Evolutionary conservation across 2,888 invertebrate species (phyloP), one percentile per base, ranked within the genome.

Genomic region (Drosophila neoperkinsi): DNA sequence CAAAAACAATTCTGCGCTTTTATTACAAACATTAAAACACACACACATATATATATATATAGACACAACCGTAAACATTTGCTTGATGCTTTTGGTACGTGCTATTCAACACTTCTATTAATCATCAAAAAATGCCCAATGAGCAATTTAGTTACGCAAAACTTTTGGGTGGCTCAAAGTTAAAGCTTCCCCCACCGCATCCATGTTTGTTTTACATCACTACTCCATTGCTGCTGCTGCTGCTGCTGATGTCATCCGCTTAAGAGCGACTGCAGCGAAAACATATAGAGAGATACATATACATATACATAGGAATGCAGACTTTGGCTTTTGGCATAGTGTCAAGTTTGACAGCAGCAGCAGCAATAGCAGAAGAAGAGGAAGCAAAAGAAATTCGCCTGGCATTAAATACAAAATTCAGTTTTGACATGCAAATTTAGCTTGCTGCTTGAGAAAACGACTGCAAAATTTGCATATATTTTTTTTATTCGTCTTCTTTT

Each of bases 1-100:
- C 1, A 25, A 9, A 16, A 16, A 25, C 13, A 46, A 74, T 74
- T 68, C 53, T 60, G 34, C 34, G 62, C 58, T 75, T 83, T 82
- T 80, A 84, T 80, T 87, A 71, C 71, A 81, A 76, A 68, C 82
- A 87, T 84, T 74, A 87, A 84, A 78, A 34, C 71, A 77, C 70
- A 63, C 70, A 77, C 57, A 74, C 13, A 5, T 1, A 34, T 31
- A 31, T 36, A 36, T 7, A 13, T 34, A 34, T 34, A 34, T 41
- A 41, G 7, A 65, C 51, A 64, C 21, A 30, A n/a, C 30, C 4
- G 16, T 33, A 51, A 25, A 30, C 33, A 21, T 57, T 67, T 57
- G 43, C 50, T 59, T 60, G 65, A 67, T 71, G 72, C 52, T 63
- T 79, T 74, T 74, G 68, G 75, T 76, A 82, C 85, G 81, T 87